Evolutionary conservation across 2,888 invertebrate genomes (phyloP).

Genomic region (Sipha maydis): DNA sequence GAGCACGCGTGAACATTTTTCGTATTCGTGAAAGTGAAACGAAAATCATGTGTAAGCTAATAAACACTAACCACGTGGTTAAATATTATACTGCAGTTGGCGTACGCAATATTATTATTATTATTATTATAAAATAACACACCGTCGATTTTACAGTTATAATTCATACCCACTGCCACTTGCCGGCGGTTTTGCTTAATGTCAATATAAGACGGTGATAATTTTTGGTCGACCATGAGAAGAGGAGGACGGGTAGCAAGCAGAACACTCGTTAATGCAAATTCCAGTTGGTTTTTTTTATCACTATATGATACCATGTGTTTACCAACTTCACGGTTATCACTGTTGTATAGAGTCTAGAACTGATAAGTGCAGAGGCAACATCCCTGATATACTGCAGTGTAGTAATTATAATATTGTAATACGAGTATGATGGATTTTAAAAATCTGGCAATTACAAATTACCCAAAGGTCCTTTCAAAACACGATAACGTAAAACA

Average conservation of each 20-base stretch:
- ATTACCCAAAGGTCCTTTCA: too few species aligned
- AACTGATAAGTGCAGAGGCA: too few species aligned
- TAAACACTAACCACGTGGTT: constrained; percentile 3
- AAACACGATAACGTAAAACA: too few species aligned
- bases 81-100: background rate
- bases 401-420: too few species aligned
- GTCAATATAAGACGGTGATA: background rate
- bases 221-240: background rate
- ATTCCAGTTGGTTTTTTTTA: background rate
- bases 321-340: too few species aligned
- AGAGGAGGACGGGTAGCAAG: too few species aligned
- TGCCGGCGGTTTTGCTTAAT: background rate
- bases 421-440: too few species aligned
- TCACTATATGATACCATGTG: too few species aligned
- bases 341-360: too few species aligned
- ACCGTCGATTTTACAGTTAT: background rate
- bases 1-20: constrained; percentile 3
- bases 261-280: background rate
- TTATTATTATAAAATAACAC: background rate
- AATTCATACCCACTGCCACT: background rate
- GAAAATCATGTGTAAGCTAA: constrained; percentile 1
- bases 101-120: background rate
- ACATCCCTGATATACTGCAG: too few species aligned
- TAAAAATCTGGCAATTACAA: too few species aligned
- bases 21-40: constrained; percentile 50